Evolutionary conservation across 2,113 vertebrate genomes (phyloP).

Genomic region (Terrapene triunguis): DNA sequence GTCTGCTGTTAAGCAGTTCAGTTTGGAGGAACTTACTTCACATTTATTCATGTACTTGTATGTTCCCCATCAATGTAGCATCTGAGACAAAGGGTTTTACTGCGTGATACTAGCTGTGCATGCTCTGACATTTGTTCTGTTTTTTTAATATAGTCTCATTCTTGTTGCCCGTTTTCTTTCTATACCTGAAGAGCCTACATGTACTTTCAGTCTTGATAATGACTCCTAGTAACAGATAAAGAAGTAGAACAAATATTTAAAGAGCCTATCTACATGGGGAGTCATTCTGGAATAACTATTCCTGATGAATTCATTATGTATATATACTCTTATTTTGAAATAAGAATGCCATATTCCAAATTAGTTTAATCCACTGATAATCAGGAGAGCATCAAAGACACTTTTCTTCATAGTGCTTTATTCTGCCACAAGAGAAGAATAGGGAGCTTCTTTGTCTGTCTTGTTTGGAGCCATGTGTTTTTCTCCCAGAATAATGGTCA

Average conservation of each 20-base stretch:
- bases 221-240: neutral
- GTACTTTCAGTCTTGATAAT: neutral
- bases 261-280: neutral
- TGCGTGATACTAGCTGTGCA: neutral
- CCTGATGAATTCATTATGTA: neutral
- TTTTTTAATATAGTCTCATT: neutral
- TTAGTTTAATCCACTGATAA: neutral
- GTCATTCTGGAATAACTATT: neutral
- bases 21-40: neutral
- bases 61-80: neutral
- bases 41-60: neutral
- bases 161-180: neutral
- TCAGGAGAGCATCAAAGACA: neutral
- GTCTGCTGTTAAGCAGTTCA: neutral
- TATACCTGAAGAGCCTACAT: neutral
- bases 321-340: neutral
- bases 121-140: neutral
- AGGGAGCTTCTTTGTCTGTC: neutral
- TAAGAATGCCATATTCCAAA: neutral
- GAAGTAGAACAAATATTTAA: neutral
- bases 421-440: neutral
- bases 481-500: neutral
- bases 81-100: neutral
- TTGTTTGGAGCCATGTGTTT: neutral
- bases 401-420: neutral